Evolutionary conservation across 2,888 invertebrate species (phyloP), one percentile per base, ranked within the genome.

Genomic region (Clepsis dumicolana): DNA sequence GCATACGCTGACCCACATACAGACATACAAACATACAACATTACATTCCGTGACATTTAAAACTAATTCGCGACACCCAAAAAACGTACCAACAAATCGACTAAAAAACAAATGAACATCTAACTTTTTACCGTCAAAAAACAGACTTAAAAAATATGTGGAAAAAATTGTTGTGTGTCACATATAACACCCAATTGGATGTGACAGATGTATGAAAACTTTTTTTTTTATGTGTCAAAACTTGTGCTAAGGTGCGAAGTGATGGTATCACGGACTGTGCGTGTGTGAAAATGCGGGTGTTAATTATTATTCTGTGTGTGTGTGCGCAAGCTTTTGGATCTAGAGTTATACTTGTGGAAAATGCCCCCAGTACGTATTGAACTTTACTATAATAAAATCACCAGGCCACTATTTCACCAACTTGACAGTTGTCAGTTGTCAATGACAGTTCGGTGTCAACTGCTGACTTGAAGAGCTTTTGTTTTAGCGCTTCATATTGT

Each of bases 331-430:
- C 78, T 41, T 71, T 85, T 66, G 89, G 90, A 77, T 84, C 91
- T 7, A 82, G 93, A 66, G 89, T 93, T 35, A 93, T 93, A 65
- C 80, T 93, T 12, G 93, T 93, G 80, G 93, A 93, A 76, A 93
- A 93, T 84, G 93, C 93, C 35, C 92, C 90, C 69, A 93, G 93
- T 93, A 88, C 66, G 93, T 91, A 85, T 73, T 24, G 27, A 16
- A 64, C 57, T 41, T 64, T 24, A 16, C n/a, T n/a, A n/a, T n/a
- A n/a, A n/a, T n/a, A n/a, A n/a, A n/a, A n/a, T n/a, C n/a, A n/a
- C n/a, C n/a, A n/a, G n/a, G n/a, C n/a, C n/a, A n/a, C n/a, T n/a
- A n/a, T n/a, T n/a, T n/a, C n/a, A n/a, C n/a, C n/a, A n/a, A n/a
- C n/a, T n/a, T n/a, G n/a, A n/a, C n/a, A n/a, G n/a, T n/a, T n/a